Base-by-base conservation (phyloP, 2,888 invertebrate genomes). In the Aplocera efformata region DNA sequence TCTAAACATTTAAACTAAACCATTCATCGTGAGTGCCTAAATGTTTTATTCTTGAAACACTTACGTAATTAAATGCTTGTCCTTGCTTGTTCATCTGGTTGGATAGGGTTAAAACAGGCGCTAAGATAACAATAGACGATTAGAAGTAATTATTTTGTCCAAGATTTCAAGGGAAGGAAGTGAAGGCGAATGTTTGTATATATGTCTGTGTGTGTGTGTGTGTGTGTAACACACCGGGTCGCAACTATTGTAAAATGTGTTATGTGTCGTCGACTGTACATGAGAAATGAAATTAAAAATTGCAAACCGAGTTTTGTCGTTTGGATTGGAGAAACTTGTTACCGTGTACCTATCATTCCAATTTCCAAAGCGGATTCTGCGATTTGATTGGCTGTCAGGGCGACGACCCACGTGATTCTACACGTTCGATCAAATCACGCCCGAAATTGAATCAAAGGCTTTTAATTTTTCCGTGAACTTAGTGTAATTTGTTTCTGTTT, bases 311-410 rank as follows among this genome's bases (percentile, higher is more conserved):
- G 84, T 82, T 77, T 76, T 82, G 82, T 81, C 78, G 76, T 78
- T 59, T 70, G 72, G 74, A 80, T 79, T 76, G 82, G 80, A 84
- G 82, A 82, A 85, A 83, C 83, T 82, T 82, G 85, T 85, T 84
- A 80, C 72, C 70, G 72, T 72, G 76, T 53, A 52, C 75, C 72
- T 77, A 79, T 82, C 81, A 83, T 85, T 85, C 72, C 82, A 84
- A 84, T 84, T 84, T 80, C 70, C 69, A 76, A 79, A 83, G 75
- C 81, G 82, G 81, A 84, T 81, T 74, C 70, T 63, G 66, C 60
- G 60, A 67, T 74, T 78, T 86, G 85, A 86, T 86, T 86, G 84
- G 80, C 79, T 71, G 67, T 64, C 70, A 64, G 58, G 63, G 38
- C 33, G 32, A 37, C 42, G 32, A 21, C 25, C 31, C 24, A 34